Conservation (phyloP, 2,888 invertebrate species). For the Drosophila prostipennis region DNA sequence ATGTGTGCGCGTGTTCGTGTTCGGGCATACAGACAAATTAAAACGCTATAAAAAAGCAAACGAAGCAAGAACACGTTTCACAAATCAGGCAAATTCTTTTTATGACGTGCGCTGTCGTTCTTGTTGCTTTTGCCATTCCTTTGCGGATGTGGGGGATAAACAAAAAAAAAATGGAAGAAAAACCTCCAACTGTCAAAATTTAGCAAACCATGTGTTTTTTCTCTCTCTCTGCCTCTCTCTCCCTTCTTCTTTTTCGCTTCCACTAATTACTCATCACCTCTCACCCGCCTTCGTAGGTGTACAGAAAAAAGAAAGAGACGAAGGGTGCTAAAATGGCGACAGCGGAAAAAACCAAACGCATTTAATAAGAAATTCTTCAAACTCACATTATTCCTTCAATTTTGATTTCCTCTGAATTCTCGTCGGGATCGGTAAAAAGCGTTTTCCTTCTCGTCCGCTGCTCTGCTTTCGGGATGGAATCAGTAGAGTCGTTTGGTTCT, state of each 20-base stretch:
- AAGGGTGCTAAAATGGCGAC: constrained; percentile 73
- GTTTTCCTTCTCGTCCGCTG: constrained; percentile 66
- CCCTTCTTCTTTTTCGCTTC: constrained; percentile 12
- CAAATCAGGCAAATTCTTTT: constrained; percentile 77
- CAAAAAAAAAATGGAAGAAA: constrained; percentile 3
- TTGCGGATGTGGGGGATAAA: constrained; percentile 28
- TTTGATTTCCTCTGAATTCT: constrained; percentile 70
- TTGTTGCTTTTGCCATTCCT: constrained; percentile 46
- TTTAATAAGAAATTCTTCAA: constrained; percentile 38
- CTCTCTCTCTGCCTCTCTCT: constrained; percentile 4
- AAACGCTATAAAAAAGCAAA: constrained; percentile 78
- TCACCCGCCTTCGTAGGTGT: constrained; percentile 49
- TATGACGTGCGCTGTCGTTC: constrained; percentile 66
- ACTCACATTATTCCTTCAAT: constrained; percentile 81
- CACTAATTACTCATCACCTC: constrained; percentile 71
- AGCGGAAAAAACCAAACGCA: constrained; percentile 58
- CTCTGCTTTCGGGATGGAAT: constrained; percentile 54
- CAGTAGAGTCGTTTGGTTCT: constrained; percentile 52
- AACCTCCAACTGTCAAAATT: constrained; percentile 23
- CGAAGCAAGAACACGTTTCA: constrained; percentile 78
- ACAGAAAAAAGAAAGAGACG: constrained; percentile 60
- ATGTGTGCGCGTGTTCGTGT: constrained; percentile 58
- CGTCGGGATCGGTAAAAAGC: constrained; percentile 72
- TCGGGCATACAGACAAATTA: constrained; percentile 76
- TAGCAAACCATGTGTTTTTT: constrained; percentile 39